Conservation (phyloP, 1,140 invertebrate genomes). For the Vollenhovia emeryi region DNA sequence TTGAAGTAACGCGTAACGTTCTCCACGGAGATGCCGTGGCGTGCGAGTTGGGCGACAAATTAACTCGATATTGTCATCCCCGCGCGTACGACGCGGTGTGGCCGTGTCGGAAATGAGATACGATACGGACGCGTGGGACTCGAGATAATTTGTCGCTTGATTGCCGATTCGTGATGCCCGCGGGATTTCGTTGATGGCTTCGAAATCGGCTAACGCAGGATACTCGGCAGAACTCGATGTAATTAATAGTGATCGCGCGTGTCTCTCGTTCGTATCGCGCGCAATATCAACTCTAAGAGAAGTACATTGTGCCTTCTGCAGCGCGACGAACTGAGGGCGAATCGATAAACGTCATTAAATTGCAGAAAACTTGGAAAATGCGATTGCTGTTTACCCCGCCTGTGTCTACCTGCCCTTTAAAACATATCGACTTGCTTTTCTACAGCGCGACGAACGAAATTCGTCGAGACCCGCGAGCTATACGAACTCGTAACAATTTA, state of each 20-base stretch:
- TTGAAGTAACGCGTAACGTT: not conserved
- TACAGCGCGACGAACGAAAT: not conserved
- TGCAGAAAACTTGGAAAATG: not conserved
- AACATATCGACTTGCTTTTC: not conserved
- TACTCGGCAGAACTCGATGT: conserved; percentile 58
- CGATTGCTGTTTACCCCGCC: too few relatives aligned
- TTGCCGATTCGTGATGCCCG: conserved; percentile 71
- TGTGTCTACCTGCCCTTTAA: not conserved
- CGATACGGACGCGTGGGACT: conserved; percentile 47
- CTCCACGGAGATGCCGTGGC: not conserved
- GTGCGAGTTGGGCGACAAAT: not conserved
- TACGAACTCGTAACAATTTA: conserved; percentile 31
- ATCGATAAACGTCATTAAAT: not conserved
- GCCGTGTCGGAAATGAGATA: conserved; percentile 60
- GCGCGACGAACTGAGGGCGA: not conserved
- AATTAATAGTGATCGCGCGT: conserved; percentile 68
- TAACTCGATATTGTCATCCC: conserved; percentile 44
- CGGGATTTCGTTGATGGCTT: conserved; percentile 64
- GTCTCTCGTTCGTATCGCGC: conserved; percentile 1
- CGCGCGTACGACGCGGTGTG: conserved; percentile 31
- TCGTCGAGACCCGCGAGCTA: not conserved
- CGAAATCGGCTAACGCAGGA: conserved; percentile 50
- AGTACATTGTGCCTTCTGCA: not conserved
- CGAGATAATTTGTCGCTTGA: conserved; percentile 78
- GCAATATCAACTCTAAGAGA: not conserved